Evolutionary conservation across 2,113 vertebrate genomes (phyloP).

Genomic region (Dicerorhinus sumatrensis): DNA sequence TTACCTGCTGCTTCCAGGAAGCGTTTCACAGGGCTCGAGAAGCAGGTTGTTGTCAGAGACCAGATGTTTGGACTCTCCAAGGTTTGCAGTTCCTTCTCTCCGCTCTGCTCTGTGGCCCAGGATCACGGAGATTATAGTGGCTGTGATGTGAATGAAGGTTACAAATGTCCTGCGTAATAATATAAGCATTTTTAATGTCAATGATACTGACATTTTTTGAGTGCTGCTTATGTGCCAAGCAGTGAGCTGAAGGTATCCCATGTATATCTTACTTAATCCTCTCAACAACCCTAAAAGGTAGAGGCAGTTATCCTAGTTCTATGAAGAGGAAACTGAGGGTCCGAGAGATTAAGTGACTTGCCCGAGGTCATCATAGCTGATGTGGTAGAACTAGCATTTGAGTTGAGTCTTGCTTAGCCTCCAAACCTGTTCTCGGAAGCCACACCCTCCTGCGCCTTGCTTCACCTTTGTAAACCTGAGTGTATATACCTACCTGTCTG

Average conservation of each 20-base stretch:
- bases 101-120: neutral
- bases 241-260: neutral
- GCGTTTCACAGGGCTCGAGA: neutral
- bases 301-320: neutral
- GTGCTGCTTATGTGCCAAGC: neutral
- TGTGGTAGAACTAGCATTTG: neutral
- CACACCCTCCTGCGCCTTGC: neutral
- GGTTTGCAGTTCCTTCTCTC: neutral
- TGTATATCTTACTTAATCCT: neutral
- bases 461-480: neutral
- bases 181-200: neutral
- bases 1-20: conserved; percentile 8
- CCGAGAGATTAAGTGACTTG: neutral
- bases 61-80: neutral
- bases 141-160: neutral
- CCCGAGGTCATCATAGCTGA: neutral
- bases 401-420: neutral
- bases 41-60: neutral
- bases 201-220: neutral
- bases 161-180: neutral
- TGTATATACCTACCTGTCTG: neutral
- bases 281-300: neutral
- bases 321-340: neutral
- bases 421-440: neutral
- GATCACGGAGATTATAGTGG: neutral